Conservation (phyloP, 2,113 vertebrate genomes). For the Gadus chalcogrammus region DNA sequence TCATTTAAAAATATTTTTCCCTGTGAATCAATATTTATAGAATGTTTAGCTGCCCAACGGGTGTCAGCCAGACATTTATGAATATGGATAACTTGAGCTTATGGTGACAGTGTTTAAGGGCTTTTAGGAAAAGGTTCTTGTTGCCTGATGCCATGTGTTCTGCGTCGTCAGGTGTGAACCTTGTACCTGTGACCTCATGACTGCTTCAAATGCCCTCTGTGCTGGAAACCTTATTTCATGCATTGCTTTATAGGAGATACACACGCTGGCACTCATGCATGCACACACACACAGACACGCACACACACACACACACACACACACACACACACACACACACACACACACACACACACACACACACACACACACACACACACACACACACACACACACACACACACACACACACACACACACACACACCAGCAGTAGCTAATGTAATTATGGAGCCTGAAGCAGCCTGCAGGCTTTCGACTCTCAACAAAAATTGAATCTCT, state of each 20-base stretch:
- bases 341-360: constrained; percentile 9
- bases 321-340: constrained; percentile 13
- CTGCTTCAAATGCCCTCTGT: neutral
- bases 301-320: constrained; percentile 6
- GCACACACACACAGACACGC: neutral
- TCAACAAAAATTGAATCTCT: neutral
- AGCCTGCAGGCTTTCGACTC: neutral
- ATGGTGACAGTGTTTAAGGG: too few species aligned
- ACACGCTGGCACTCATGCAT: neutral
- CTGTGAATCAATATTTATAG: too few species aligned
- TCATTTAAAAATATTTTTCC: too few species aligned
- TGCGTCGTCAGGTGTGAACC: too few species aligned
- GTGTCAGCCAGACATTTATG: too few species aligned
- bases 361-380: constrained; percentile 12
- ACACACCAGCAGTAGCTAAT: neutral
- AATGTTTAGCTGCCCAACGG: too few species aligned
- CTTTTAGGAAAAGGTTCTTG: too few species aligned
- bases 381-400: constrained; percentile 10
- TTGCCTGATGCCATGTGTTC: too few species aligned
- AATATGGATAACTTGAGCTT: too few species aligned
- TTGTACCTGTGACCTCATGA: neutral
- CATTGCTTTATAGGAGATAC: neutral
- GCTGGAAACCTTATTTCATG: neutral
- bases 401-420: constrained; percentile 10
- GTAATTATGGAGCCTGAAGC: neutral